These are phyloP conservation scores for Pardosa pseudoannulata DNA, from an alignment of 2,888 invertebrate species.

Conservation along the genomic window DNA sequence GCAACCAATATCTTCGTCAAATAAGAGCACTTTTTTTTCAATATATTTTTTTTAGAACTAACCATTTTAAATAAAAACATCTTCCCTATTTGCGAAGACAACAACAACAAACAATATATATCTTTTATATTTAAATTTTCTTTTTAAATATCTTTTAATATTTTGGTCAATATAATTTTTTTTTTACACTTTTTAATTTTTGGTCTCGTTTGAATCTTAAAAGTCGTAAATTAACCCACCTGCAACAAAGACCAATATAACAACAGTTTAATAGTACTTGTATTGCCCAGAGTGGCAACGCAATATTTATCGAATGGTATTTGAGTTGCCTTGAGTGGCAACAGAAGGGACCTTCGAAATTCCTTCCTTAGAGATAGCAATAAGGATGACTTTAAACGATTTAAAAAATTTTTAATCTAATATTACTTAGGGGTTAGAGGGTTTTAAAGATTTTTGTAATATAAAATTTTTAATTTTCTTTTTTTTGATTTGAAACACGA, in stretches of 20 bases:
- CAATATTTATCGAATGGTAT: neutral
- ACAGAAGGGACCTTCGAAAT: neutral
- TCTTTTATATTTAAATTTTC: slow-evolving; percentile 5
- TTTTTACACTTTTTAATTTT: neutral
- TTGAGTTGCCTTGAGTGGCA: neutral
- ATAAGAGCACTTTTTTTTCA: slow-evolving; percentile 63
- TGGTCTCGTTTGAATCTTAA: neutral
- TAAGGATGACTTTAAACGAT: slow-evolving; percentile 23
- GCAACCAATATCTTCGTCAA: slow-evolving; percentile 56
- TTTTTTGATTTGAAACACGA: slow-evolving; percentile 39
- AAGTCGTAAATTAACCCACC: slow-evolving; percentile 22
- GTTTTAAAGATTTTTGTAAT: slow-evolving; percentile 25
- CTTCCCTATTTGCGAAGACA: slow-evolving; percentile 23
- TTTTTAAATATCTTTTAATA: neutral
- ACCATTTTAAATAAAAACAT: slow-evolving; percentile 36
- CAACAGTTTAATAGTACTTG: neutral
- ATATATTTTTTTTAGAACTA: slow-evolving; percentile 42
- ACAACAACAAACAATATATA: slow-evolving; percentile 39
- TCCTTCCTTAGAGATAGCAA: slow-evolving; percentile 11
- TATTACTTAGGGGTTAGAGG: slow-evolving; percentile 25
- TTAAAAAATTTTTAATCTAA: slow-evolving; percentile 50
- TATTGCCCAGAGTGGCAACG: slow-evolving; percentile 15
- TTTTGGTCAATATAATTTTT: neutral
- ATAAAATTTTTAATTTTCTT: slow-evolving; percentile 32
- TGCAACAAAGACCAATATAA: slow-evolving; percentile 23